Conservation (phyloP, 1,140 invertebrate species). For the Anastrepha obliqua region DNA sequence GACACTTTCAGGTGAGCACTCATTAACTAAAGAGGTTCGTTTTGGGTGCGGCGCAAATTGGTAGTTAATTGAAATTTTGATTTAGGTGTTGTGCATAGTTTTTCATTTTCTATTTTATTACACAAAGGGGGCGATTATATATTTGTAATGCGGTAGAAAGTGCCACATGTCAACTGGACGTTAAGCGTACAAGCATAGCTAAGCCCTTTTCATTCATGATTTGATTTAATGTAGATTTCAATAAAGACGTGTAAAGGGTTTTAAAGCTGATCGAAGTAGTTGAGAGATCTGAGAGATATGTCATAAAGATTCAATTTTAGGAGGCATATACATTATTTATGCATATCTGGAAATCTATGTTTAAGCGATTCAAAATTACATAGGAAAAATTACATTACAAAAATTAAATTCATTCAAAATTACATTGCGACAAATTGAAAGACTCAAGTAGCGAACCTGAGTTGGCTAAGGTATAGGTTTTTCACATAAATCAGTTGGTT, state of each 20-base stretch:
- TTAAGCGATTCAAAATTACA: not conserved
- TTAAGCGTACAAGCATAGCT: not conserved
- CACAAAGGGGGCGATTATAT: not conserved
- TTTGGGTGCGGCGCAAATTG: slow-evolving; percentile 44
- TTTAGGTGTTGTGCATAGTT: slow-evolving; percentile 45
- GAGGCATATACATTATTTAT: too few relatives aligned
- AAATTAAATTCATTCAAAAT: not conserved
- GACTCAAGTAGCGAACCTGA: not conserved
- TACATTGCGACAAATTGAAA: not conserved
- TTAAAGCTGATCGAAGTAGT: not conserved
- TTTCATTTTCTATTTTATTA: not conserved
- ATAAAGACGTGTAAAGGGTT: slow-evolving; percentile 12
- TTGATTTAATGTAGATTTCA: slow-evolving; percentile 50
- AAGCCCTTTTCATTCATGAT: not conserved
- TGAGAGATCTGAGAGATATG: not conserved
- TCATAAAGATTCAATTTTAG: not conserved
- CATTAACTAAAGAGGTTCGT: slow-evolving; percentile 43
- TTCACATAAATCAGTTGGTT: not conserved
- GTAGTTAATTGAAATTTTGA: slow-evolving; percentile 48
- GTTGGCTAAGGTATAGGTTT: not conserved
- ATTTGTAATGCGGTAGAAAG: not conserved
- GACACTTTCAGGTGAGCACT: not conserved
- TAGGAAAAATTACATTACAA: not conserved
- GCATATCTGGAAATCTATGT: too few relatives aligned
- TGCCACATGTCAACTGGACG: not conserved